A percentile compares a stretch with the other conserved stretches of the same genome.
Conservation (phyloP, 2,113 vertebrate genomes). For the Scomber scombrus region DNA sequence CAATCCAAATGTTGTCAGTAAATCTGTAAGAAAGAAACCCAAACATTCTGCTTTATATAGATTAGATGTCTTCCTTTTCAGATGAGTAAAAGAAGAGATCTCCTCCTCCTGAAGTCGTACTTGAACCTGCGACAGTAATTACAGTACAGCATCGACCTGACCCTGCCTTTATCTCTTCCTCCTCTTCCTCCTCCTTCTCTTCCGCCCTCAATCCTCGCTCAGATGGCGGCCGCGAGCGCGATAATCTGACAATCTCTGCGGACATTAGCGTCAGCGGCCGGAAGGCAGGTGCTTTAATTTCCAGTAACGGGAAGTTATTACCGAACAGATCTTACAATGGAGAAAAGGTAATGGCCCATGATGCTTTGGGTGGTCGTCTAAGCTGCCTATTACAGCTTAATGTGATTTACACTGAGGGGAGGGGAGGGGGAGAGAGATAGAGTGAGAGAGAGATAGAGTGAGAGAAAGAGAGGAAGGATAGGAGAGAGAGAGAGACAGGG, state of each 20-base stretch:
- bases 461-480: not conserved
- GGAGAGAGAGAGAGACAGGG: too few relatives aligned
- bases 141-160: conserved; percentile 1
- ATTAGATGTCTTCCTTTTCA: too few relatives aligned
- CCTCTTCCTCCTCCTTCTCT: not conserved
- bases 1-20: too few relatives aligned
- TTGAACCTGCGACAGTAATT: not conserved
- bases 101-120: not conserved
- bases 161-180: not conserved
- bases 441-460: conserved; percentile 1
- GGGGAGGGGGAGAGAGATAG: conserved; percentile 20
- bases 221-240: conserved; percentile 26
- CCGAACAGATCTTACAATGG: conserved; percentile 67
- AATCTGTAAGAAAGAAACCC: too few relatives aligned
- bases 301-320: conserved; percentile 69
- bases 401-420: conserved; percentile 66
- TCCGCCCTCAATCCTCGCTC: not conserved
- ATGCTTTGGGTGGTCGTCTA: conserved; percentile 66
- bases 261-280: conserved; percentile 55
- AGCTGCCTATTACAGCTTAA: conserved; percentile 72
- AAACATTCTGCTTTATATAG: too few relatives aligned
- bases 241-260: conserved; percentile 63
- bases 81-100: too few relatives aligned
- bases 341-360: conserved; percentile 71
- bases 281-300: conserved; percentile 74